These are phyloP conservation scores for Brachionichthys hirsutus DNA, from an alignment of 2,113 vertebrate genomes.

Conservation along the genomic window DNA sequence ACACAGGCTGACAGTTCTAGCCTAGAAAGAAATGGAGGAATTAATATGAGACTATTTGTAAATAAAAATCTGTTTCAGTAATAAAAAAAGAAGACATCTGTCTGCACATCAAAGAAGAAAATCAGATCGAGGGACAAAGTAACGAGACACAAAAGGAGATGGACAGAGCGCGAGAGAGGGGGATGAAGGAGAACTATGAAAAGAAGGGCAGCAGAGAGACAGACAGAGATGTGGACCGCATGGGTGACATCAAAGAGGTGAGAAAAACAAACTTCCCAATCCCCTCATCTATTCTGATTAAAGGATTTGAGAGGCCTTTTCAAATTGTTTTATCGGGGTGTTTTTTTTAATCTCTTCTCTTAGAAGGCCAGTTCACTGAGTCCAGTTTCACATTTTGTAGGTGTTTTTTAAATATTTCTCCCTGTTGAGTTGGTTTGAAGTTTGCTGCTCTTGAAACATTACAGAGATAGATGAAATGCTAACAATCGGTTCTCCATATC, in stretches of 20 bases:
- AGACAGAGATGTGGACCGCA: slow-evolving; percentile 37
- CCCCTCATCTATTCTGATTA: not conserved
- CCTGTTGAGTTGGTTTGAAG: not conserved
- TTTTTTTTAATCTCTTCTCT: not conserved
- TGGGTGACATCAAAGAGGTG: slow-evolving; percentile 69
- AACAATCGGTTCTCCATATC: not conserved
- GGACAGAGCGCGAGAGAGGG: slow-evolving; percentile 39
- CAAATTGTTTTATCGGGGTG: not conserved
- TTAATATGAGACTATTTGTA: not conserved
- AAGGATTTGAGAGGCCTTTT: not conserved
- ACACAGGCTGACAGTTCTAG: no score
- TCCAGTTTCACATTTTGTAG: not conserved
- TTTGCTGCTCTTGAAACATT: not conserved
- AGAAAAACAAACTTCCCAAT: not conserved
- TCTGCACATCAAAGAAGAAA: slow-evolving; percentile 61
- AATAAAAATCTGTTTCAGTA: slow-evolving; percentile 21
- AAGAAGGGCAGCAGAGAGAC: slow-evolving; percentile 41
- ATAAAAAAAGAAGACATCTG: slow-evolving; percentile 54
- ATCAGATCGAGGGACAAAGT: slow-evolving; percentile 36
- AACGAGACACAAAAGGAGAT: slow-evolving; percentile 36
- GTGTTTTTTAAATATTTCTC: not conserved
- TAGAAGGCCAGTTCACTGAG: no score
- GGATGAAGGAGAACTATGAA: slow-evolving; percentile 44
- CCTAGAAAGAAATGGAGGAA: not conserved
- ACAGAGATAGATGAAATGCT: not conserved